Percentiles rank a stretch among this genome's conserved stretches.
Conservation (phyloP, 2,797 vertebrate genomes). For the Denticeps clupeoides region DNA sequence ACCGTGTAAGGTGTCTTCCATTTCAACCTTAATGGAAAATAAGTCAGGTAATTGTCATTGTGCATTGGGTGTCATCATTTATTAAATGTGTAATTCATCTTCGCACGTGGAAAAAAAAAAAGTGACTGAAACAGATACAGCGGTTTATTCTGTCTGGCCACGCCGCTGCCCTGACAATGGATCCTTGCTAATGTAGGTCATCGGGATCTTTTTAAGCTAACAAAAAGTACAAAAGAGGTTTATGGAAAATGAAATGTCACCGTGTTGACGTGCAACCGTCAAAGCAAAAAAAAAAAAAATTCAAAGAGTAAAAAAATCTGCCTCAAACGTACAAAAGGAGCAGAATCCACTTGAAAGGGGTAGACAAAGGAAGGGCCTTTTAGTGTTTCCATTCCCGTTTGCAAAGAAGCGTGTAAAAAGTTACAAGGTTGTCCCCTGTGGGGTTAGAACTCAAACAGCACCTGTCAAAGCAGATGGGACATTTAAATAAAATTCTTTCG, state of each 20-base stretch:
- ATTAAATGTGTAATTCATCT: constrained; percentile 71
- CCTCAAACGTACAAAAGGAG: background rate
- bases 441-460: constrained; percentile 66
- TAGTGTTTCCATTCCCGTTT: constrained; percentile 46
- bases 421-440: constrained; percentile 66
- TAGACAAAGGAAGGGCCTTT: constrained; percentile 26
- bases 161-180: constrained; percentile 18
- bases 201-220: constrained; percentile 29
- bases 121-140: constrained; percentile 50
- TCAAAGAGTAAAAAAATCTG: background rate
- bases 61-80: constrained; percentile 57
- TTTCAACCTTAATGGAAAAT: constrained; percentile 55
- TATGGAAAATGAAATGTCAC: background rate
- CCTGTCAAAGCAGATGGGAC: constrained; percentile 76
- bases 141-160: constrained; percentile 42
- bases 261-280: background rate
- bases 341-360: constrained; percentile 5
- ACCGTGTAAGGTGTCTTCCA: constrained; percentile 59
- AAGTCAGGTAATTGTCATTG: constrained; percentile 74
- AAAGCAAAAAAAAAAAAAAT: background rate
- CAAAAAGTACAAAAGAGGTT: constrained; percentile 3
- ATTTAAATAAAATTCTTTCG: constrained; percentile 62
- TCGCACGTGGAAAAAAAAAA: constrained; percentile 37
- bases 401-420: constrained; percentile 60
- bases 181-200: constrained; percentile 27